Conservation (phyloP, 2,113 vertebrate genomes). For the Ageneiosus marmoratus region DNA sequence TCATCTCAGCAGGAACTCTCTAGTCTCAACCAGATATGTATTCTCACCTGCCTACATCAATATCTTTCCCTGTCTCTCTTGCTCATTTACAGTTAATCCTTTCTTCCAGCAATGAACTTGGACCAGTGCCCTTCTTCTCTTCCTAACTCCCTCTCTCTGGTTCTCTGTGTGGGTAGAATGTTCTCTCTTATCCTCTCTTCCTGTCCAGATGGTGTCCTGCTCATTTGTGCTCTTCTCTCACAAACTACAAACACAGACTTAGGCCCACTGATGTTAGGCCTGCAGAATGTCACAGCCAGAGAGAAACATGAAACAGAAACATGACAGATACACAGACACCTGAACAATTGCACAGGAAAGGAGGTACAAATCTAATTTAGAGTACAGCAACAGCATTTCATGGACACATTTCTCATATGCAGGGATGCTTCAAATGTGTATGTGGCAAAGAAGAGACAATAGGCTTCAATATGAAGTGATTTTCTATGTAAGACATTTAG, state of each 20-base stretch:
- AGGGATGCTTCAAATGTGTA: background rate
- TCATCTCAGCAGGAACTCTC: conserved; percentile 11
- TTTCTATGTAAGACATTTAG: background rate
- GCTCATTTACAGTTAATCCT: conserved; percentile 38
- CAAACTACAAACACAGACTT: conserved; percentile 21
- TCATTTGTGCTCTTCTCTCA: conserved; percentile 44
- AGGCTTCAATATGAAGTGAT: background rate
- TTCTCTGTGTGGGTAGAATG: conserved; percentile 28
- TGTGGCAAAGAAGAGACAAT: background rate
- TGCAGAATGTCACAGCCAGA: background rate
- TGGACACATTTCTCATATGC: background rate
- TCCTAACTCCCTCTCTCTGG: conserved; percentile 47
- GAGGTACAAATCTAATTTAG: no score
- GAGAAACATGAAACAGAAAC: background rate
- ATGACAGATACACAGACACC: background rate
- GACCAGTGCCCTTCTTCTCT: conserved; percentile 21
- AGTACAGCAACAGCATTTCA: background rate
- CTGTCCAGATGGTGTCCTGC: conserved; percentile 68
- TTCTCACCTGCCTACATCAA: conserved; percentile 18
- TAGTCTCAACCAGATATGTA: background rate
- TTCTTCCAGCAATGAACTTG: conserved; percentile 46
- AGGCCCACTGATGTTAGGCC: background rate
- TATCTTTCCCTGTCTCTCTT: conserved; percentile 10
- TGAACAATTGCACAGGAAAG: background rate
- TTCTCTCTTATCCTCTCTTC: conserved; percentile 50